Evolutionary conservation across 2,888 invertebrate genomes (phyloP).

Genomic region (Noctua fimbriata): DNA sequence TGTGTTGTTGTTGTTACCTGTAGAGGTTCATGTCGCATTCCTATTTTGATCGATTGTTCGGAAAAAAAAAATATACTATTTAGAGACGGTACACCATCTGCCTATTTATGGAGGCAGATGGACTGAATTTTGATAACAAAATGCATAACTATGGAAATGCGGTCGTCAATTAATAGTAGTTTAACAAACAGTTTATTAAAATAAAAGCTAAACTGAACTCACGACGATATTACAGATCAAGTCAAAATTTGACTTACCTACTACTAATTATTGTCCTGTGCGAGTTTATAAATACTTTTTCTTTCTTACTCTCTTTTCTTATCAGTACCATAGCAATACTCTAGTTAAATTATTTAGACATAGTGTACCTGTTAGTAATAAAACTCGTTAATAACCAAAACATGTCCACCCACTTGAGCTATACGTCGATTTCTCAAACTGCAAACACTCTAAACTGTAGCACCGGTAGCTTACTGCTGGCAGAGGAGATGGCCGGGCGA

Average conservation of each 20-base stretch:
- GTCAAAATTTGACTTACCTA: neutral
- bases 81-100: too few relatives aligned
- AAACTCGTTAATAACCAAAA: conserved; percentile 1
- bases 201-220: neutral
- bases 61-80: neutral
- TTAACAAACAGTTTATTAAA: neutral
- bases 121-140: neutral
- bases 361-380: neutral
- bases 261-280: neutral
- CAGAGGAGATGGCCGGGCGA: conserved; percentile 31
- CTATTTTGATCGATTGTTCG: neutral
- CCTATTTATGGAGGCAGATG: neutral
- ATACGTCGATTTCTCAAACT: conserved; percentile 22
- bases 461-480: conserved; percentile 46
- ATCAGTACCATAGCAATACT: neutral
- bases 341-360: neutral
- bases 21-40: neutral
- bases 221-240: neutral
- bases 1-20: neutral
- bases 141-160: neutral
- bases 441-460: conserved; percentile 51
- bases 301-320: neutral
- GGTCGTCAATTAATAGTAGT: neutral
- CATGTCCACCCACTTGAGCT: conserved; percentile 11
- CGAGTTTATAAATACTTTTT: neutral